Evolutionary conservation across 2,888 invertebrate genomes (phyloP), one percentile per base, ranked within the genome.

Genomic region (Electrophaes corylata): DNA sequence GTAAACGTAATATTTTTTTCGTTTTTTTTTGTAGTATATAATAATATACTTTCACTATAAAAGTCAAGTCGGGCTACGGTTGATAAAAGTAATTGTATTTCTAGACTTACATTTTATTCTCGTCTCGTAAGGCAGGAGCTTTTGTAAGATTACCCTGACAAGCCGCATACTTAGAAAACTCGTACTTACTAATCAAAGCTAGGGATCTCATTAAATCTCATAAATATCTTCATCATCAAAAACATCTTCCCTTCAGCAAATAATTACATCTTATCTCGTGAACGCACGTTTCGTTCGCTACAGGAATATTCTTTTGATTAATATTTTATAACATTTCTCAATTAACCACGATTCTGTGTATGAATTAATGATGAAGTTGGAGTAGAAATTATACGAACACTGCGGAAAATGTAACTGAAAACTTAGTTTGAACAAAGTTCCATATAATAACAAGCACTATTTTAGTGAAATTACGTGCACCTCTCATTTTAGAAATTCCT

Each of bases 341-440:
- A 79, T 83, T 82, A 78, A 75, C 76, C 72, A 72, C 72, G 78
- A 78, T 76, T 74, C 77, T 72, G 70, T 66, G 78, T 75, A 70
- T 76, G 78, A 86, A 88, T 86, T 79, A 83, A 83, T 83, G 75
- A 83, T 80, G 66, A 78, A 74, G 69, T 69, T 75, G 71, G 72
- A 72, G 77, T 81, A 82, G 41, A 46, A 5, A 6, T 8, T 12
- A 23, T 45, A 35, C 29, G 43, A 10, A 48, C 12, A 10, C n/a
- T 41, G 40, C 29, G 49, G 29, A 2, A 29, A 18, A 4, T 19
- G 31, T 18, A 20, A 29, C 26, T 29, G 26, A 8, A 29, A 20
- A 20, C 20, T 20, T 4, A 5, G 20, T 20, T 4, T 20, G 20
- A 1, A 3, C 5, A 5, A 20, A 20, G 20, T 20, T 4, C 20